Evolutionary conservation across 2,113 vertebrate genomes (phyloP).

Genomic region (Chionis minor): DNA sequence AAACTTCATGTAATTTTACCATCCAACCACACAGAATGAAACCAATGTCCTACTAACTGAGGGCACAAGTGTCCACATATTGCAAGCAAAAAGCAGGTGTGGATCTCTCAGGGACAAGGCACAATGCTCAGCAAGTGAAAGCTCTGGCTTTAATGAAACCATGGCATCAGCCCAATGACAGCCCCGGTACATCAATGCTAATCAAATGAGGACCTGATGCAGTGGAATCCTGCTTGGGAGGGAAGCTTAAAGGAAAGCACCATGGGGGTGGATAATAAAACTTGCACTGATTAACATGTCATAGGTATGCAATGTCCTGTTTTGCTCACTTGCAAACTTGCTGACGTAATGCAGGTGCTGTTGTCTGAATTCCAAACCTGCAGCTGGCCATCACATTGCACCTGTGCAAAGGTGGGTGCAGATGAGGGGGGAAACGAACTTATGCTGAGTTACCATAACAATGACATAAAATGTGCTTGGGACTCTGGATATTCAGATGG

Average conservation of each 20-base stretch:
- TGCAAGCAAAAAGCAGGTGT: not conserved
- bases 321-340: not conserved
- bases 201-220: not conserved
- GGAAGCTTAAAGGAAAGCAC: not conserved
- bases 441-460: not conserved
- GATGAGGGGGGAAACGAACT: not conserved
- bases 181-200: rapidly evolving
- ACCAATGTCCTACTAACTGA: not conserved
- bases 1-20: not conserved
- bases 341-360: not conserved
- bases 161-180: too few species aligned
- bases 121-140: not conserved
- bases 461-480: not conserved
- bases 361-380: not conserved
- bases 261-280: not conserved
- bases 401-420: not conserved
- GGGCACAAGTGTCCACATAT: not conserved
- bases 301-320: not conserved
- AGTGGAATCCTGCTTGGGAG: not conserved
- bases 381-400: not conserved
- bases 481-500: not conserved
- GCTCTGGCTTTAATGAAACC: not conserved
- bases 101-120: not conserved
- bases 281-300: not conserved
- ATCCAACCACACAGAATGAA: not conserved